Evolutionary conservation across 2,797 vertebrate species (phyloP).

Genomic region (Hylomyscus alleni): DNA sequence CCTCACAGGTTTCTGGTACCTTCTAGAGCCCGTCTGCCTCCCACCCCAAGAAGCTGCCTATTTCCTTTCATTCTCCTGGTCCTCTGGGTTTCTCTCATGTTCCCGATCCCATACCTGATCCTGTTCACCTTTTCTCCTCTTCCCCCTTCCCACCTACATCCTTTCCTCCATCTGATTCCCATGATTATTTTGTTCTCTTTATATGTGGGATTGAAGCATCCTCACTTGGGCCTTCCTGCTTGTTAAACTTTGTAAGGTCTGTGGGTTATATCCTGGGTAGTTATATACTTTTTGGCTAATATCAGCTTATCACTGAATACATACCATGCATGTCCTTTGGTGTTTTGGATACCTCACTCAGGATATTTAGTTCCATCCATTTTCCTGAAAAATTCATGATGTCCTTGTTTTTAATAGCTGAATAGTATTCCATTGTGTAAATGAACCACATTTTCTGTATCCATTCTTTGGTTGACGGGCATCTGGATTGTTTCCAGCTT

Average conservation of each 20-base stretch:
- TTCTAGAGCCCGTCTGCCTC: background rate
- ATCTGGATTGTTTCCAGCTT: too few species aligned
- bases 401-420: too few species aligned
- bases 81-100: background rate
- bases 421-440: too few species aligned
- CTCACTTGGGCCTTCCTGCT: background rate
- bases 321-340: background rate
- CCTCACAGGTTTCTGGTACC: background rate
- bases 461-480: too few species aligned
- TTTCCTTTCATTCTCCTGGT: background rate
- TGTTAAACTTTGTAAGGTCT: background rate
- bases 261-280: background rate
- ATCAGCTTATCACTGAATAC: background rate
- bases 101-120: background rate
- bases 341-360: background rate
- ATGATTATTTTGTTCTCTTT: too few species aligned
- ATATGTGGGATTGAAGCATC: background rate
- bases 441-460: too few species aligned
- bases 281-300: background rate
- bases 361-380: background rate
- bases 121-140: background rate
- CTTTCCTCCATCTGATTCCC: background rate
- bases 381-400: background rate
- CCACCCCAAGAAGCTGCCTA: background rate
- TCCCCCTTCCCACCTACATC: background rate